phyloP scores from a whole-genome alignment of 2,888 invertebrate species.

The Sminthurides aquaticus region DNA sequence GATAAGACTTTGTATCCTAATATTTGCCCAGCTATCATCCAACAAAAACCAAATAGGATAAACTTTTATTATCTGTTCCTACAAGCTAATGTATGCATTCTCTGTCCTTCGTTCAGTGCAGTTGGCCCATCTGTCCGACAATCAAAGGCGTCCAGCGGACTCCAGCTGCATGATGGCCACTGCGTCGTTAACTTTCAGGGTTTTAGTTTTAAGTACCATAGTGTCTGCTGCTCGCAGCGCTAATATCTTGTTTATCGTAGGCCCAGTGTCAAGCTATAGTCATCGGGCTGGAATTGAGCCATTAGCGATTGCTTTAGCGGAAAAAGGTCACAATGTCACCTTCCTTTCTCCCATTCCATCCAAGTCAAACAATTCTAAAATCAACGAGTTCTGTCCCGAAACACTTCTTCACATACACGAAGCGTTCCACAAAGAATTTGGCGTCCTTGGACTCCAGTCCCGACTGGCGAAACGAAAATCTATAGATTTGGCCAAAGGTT shows the following conservation, averaged over 20 bases:
- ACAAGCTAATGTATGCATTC: no score
- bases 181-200: no score
- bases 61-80: no score
- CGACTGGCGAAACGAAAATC: not conserved
- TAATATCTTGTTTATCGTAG: not conserved
- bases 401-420: conserved; percentile 3
- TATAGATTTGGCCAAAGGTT: not conserved
- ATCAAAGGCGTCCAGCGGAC: no score
- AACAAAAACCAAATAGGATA: no score
- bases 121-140: no score
- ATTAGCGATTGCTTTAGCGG: not conserved
- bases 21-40: no score
- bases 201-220: no score
- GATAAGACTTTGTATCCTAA: no score
- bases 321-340: conserved; percentile 2
- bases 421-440: not conserved
- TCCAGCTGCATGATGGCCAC: no score
- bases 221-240: not conserved
- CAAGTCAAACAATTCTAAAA: not conserved
- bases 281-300: not conserved
- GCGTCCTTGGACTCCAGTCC: not conserved
- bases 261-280: not conserved
- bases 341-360: not conserved
- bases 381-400: conserved; percentile 6
- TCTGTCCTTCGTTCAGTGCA: no score